Evolutionary conservation across 2,888 invertebrate genomes (phyloP), one percentile per base, ranked within the genome.

Genomic region (Cryptocephalus primarius): DNA sequence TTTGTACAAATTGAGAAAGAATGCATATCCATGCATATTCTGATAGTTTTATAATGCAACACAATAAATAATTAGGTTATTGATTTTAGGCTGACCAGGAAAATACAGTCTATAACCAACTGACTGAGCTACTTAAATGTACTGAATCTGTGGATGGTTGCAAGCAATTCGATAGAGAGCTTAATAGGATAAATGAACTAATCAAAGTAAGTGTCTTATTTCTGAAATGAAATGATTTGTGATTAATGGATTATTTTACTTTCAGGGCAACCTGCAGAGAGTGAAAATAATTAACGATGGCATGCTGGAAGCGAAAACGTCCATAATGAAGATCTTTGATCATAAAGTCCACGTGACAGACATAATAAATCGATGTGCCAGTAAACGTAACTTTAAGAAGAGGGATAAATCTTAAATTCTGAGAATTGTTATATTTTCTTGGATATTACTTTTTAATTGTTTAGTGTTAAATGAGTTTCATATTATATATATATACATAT

Each of bases 241-340:
- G 9, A 2, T 38, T 12, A 10, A 31, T 43, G 14, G 39, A 34
- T 42, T 31, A 44, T 33, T 54, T 76, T 9, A 32, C 39, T 57
- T 77, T 40, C 75, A 95, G 88, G 94, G 93, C 43, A 94, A 94
- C 70, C 85, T 93, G 68, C 95, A 96, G 72, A 79, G 95, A 45
- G 90, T 92, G 68, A 90, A 87, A 74, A 85, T 94, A 51, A 88
- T 94, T 39, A 85, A 87, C 53, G 94, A 95, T 65, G 92, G 93
- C 52, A 84, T 94, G 70, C 79, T 80, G 51, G 95, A 95, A 66
- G 90, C 93, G 1, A 84, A 88, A 59, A 78, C 81, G 50, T 89
- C 91, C 67, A 84, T 94, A 52, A 82, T 90, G 67, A 86, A 89
- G 62, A 86, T 94, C 51, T 88, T 94, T 64, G 90, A 92, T 55